These are phyloP conservation scores for Microplitis manilae DNA, from an alignment of 2,888 invertebrate genomes.

Conservation along the genomic window DNA sequence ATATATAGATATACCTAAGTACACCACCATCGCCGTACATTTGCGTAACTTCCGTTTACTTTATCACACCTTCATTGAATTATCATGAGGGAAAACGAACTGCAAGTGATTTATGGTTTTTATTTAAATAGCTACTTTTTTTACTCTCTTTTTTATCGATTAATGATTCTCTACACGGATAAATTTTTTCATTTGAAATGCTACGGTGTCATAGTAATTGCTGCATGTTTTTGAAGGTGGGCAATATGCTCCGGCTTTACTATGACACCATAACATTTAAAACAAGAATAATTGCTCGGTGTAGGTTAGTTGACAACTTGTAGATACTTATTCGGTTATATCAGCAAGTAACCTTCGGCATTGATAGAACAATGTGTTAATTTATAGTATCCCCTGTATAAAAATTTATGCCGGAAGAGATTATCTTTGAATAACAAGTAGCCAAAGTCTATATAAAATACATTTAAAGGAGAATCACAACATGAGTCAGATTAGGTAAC, in stretches of 20 bases:
- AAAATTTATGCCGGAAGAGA: constrained; percentile 2
- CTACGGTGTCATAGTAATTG: too few relatives aligned
- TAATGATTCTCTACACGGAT: too few relatives aligned
- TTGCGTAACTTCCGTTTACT: constrained; percentile 50
- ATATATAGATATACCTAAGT: not conserved
- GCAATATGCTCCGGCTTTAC: too few relatives aligned
- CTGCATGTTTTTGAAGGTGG: too few relatives aligned
- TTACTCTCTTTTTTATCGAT: too few relatives aligned
- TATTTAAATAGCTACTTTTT: not conserved
- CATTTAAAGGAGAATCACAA: constrained; percentile 4
- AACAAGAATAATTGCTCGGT: too few relatives aligned
- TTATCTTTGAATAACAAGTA: constrained; percentile 7
- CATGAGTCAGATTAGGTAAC: constrained; percentile 18
- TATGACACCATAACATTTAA: too few relatives aligned
- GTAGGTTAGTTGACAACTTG: too few relatives aligned
- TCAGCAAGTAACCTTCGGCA: not conserved
- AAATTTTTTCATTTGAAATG: too few relatives aligned
- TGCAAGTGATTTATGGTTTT: constrained; percentile 11
- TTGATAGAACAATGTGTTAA: constrained; percentile 5
- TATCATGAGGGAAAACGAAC: constrained; percentile 45
- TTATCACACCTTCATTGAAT: constrained; percentile 34
- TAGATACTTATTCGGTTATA: too few relatives aligned
- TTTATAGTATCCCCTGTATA: not conserved
- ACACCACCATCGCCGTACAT: constrained; percentile 25
- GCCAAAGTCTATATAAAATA: constrained; percentile 1